Evolutionary conservation across 2,113 vertebrate genomes (phyloP), one percentile per base, ranked within the genome.

Genomic region (Neogobius melanostomus): DNA sequence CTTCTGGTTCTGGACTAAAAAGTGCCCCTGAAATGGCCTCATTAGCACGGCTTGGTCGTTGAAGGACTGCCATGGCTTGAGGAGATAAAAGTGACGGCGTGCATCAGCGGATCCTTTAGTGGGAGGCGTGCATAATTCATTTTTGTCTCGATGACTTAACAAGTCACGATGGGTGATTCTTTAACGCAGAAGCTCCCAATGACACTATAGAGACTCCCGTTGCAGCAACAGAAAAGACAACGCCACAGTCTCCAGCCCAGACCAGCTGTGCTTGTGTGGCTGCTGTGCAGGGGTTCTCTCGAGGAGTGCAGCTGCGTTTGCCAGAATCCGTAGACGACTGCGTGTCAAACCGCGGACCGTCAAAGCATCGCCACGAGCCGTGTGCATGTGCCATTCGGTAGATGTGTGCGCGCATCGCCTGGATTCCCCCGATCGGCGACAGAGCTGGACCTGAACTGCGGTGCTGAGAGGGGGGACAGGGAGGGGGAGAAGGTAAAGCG

Each of bases 361-460:
- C 70, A 77, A 75, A 78, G 71, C 72, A 42, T 71, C 16, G 63
- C 77, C 70, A 0, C 10, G 57, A 75, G 71, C 71, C 68, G 54
- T 69, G 80, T 71, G 69, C 70, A 48, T 16, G 72, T 44, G 48
- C 53, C n/a, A 44, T 42, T 50, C 21, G 48, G 57, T 59, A 21
- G 61, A 62, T 77, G 71, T 63, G 81, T 53, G 81, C 61, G 68
- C 64, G 76, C 68, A 72, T 75, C 12, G 74, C 59, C 64, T 73
- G 80, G 83, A 85, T 86, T 79, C 74, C 69, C 72, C 68, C 83
- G 82, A 84, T 79, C 80, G 82, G 82, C 56, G 79, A 87, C 71
- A 82, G 86, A 85, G 76, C 91, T 92, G 91, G 90, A 89, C 90
- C 80, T 85, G 89, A 84, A 83, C 71, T 86, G 85, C 75, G 51